Evolutionary conservation across 2,888 invertebrate genomes (phyloP).

Genomic region (Glaucopsyche alexis): DNA sequence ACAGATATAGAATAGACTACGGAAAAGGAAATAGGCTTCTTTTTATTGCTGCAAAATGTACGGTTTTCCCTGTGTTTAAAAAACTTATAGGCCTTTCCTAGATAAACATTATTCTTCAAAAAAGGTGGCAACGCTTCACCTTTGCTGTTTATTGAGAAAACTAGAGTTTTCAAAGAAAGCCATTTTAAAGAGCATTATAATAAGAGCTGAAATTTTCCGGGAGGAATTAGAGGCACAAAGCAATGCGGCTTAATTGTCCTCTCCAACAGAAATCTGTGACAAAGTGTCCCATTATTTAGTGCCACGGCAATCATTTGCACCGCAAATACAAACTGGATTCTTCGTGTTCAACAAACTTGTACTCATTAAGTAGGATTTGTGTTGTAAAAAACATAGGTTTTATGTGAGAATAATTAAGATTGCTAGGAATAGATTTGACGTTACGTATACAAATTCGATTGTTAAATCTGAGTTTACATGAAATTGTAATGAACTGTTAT

Average conservation of each 20-base stretch:
- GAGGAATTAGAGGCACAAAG: not conserved
- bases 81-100: too few relatives aligned
- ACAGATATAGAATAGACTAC: too few relatives aligned
- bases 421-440: not conserved
- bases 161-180: slow-evolving; percentile 6
- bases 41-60: too few relatives aligned
- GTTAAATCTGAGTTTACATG: not conserved
- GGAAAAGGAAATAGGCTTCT: too few relatives aligned
- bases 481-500: not conserved
- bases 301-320: slow-evolving; percentile 3
- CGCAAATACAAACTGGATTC: slow-evolving; percentile 1
- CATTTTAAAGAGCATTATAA: not conserved
- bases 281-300: slow-evolving; percentile 14
- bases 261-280: slow-evolving; percentile 21
- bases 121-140: not conserved
- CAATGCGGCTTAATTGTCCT: slow-evolving; percentile 8
- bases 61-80: too few relatives aligned
- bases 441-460: not conserved
- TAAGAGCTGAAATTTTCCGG: slow-evolving; percentile 5
- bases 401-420: not conserved
- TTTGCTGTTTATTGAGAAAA: not conserved
- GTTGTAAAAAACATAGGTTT: not conserved
- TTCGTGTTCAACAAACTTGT: not conserved
- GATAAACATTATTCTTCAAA: not conserved
- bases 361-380: not conserved